Evolutionary conservation across 1,140 invertebrate genomes (phyloP).

Genomic region (Dinoponera quadriceps): DNA sequence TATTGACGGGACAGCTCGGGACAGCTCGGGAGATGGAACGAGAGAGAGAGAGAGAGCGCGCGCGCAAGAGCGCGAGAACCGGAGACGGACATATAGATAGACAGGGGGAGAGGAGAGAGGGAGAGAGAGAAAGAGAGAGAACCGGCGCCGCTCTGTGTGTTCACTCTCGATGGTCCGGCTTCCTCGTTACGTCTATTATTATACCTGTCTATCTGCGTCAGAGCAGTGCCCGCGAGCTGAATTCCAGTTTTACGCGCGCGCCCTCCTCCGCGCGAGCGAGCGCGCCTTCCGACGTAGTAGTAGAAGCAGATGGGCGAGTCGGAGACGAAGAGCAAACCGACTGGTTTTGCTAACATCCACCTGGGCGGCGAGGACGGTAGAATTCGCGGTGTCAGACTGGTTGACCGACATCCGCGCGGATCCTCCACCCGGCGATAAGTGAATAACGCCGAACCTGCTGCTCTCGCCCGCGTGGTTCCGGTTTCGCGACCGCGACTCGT

Average conservation of each 20-base stretch:
- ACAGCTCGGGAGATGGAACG: constrained; percentile 5
- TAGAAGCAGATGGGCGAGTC: constrained; percentile 68
- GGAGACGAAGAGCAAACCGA: constrained; percentile 66
- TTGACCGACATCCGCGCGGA: constrained; percentile 67
- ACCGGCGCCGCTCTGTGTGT: constrained; percentile 25
- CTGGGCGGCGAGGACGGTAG: constrained; percentile 67
- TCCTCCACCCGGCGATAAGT: constrained; percentile 64
- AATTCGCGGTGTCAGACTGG: constrained; percentile 75
- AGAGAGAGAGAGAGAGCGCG: not conserved
- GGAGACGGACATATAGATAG: constrained; percentile 2
- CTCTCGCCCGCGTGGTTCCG: constrained; percentile 40
- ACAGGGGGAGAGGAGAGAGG: constrained; percentile 1
- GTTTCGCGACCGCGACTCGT: constrained; percentile 29
- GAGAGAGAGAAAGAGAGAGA: constrained; percentile 32
- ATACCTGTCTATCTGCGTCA: constrained; percentile 81
- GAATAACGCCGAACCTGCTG: constrained; percentile 71
- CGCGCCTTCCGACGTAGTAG: constrained; percentile 49
- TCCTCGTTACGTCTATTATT: constrained; percentile 82
- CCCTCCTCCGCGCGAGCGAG: constrained; percentile 62
- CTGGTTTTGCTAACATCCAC: constrained; percentile 73
- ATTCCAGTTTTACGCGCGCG: constrained; percentile 82
- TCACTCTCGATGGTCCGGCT: constrained; percentile 73
- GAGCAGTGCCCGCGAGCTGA: constrained; percentile 69
- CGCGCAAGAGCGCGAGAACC: not conserved
- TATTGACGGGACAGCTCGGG: constrained; percentile 41